Evolutionary conservation across 2,888 invertebrate species (phyloP), one percentile per base, ranked within the genome.

Genomic region (Chloroclysta siterata): DNA sequence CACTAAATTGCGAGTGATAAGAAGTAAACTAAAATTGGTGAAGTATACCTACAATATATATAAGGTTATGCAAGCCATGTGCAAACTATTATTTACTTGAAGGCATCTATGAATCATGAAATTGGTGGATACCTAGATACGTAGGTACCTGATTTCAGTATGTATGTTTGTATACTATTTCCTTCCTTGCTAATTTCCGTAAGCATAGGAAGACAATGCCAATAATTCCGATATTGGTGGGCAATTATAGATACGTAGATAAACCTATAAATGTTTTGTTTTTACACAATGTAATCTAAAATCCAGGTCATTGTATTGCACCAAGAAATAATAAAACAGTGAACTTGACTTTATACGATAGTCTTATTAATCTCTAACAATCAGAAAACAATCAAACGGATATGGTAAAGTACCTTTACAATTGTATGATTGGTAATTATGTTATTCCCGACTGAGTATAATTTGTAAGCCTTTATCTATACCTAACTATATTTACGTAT

Each of bases 281-380:
- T 46, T 15, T 5, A 41, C 11, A 56, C 6, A 50, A 54, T 50
- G 33, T 55, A 51, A 61, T 55, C 61, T 41, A 11, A n/a, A 44
- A 39, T 39, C 55, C 39, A 55, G 61, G 55, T 61, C 36, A 56
- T 61, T 61, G 51, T 63, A 60, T 53, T 59, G 39, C 44, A 50
- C n/a, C 14, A 46, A 17, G 29, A 36, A 33, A 48, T 28, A 33
- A 48, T 39, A 42, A 11, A 10, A 13, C 55, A 33, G n/a, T 52
- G 56, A 61, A 51, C 61, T 61, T 61, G 55, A 56, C 56, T 46
- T 54, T 41, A 39, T 17, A 10, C 0, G 17, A 22, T 36, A 39
- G 39, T 44, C 14, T 22, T 22, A 22, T 14, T 14, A n/a, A 44
- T 41, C 41, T n/a, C 13, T 14, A 15, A 15, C 14, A 5, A 44